A percentile compares a stretch with the other conserved stretches of the same genome.
Evolutionary conservation across 2,113 vertebrate genomes (phyloP).

Genomic region (Notothenia rossii): DNA sequence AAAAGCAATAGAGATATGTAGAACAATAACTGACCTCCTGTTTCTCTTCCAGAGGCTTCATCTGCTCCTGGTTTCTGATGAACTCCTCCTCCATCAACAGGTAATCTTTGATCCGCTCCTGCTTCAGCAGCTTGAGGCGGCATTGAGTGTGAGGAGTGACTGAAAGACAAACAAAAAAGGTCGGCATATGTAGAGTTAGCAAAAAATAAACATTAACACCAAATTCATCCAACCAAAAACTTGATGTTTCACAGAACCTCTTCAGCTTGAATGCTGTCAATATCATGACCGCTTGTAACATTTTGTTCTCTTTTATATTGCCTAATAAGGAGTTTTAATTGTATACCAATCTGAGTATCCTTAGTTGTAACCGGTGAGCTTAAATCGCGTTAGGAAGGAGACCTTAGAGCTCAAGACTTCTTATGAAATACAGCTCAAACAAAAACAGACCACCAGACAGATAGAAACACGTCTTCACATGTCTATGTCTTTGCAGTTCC

Average conservation of each 20-base stretch:
- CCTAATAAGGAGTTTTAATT: background rate
- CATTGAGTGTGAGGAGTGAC: constrained; percentile 99
- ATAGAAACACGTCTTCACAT: background rate
- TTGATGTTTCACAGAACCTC: background rate
- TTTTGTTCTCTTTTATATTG: background rate
- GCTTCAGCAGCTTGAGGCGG: constrained; percentile 93
- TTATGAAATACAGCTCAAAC: background rate
- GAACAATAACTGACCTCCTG: constrained; percentile 88
- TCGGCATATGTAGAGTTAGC: accelerated
- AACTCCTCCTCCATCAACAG: constrained; percentile 99
- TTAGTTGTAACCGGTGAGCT: accelerated
- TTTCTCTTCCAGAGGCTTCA: constrained; percentile 99
- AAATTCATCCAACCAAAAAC: background rate
- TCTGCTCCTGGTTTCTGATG: constrained; percentile 98
- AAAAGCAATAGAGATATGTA: background rate
- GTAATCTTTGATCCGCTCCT: constrained; percentile 98
- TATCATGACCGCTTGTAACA: too few species aligned
- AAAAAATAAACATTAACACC: background rate
- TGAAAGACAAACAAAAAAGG: constrained; percentile 59
- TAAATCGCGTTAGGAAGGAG: background rate
- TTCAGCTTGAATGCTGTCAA: background rate
- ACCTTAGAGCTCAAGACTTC: background rate
- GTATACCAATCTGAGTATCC: background rate
- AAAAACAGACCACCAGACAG: background rate
- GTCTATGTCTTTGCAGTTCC: background rate